Evolutionary conservation across 1,140 invertebrate genomes (phyloP).

Genomic region (Drosophila willistoni): DNA sequence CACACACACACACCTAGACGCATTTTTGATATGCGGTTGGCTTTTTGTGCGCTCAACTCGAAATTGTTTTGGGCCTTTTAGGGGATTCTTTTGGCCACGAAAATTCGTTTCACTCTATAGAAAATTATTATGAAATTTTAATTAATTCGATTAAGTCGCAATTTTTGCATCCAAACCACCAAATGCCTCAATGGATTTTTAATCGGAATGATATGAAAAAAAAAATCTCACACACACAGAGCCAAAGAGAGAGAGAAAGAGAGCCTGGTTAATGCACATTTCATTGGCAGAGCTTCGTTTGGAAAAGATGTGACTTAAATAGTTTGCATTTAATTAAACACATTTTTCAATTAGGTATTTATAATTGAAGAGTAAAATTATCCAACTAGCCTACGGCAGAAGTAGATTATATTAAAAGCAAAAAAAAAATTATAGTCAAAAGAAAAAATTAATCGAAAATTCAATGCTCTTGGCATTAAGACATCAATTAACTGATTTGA

Average conservation of each 20-base stretch:
- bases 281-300: neutral
- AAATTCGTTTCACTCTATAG: slow-evolving; percentile 29
- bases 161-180: slow-evolving; percentile 40
- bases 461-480: neutral
- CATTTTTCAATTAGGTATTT: slow-evolving; percentile 11
- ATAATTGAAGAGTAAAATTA: slow-evolving; percentile 1
- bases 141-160: slow-evolving; percentile 75
- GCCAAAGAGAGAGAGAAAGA: neutral
- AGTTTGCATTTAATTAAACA: slow-evolving; percentile 20
- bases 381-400: neutral
- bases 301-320: slow-evolving; percentile 3
- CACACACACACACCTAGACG: slow-evolving; percentile 34
- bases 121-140: slow-evolving; percentile 66
- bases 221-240: slow-evolving; percentile 12
- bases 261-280: slow-evolving; percentile 6
- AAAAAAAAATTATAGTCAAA: neutral
- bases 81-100: slow-evolving; percentile 26
- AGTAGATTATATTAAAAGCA: neutral
- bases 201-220: slow-evolving; percentile 31
- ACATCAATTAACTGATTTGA: neutral
- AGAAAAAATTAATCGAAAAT: neutral
- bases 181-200: slow-evolving; percentile 44
- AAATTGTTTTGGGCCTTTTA: slow-evolving; percentile 59
- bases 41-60: slow-evolving; percentile 58
- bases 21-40: slow-evolving; percentile 59